Evolutionary conservation across 2,797 vertebrate genomes (phyloP), one percentile per base, ranked within the genome.

Genomic region (Xerus rutilus): DNA sequence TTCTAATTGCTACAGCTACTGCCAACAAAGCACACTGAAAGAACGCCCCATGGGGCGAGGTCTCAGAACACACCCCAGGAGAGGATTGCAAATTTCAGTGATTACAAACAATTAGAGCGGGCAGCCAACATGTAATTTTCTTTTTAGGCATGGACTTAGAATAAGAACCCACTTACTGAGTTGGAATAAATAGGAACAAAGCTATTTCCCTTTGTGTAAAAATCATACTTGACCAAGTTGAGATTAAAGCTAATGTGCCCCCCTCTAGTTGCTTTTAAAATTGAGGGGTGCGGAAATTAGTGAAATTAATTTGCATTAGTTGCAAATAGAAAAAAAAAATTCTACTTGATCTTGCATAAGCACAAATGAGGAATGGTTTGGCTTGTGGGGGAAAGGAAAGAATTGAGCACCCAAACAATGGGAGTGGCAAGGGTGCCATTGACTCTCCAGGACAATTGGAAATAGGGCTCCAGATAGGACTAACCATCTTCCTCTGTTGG

Each of bases 51-150:
- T 72, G 70, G 91, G 77, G 96, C 93, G 94, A 96, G 97, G 97
- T 97, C 96, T 97, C 77, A 76, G 97, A 98, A 86, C 94, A 96
- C 94, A 93, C 97, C 96, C 94, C 96, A 97, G 97, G 97, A 96
- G 13, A 72, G 91, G 94, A 95, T 28, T 96, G 96, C 96, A 97
- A 97, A 98, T 98, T 95, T 97, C 96, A 96, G 96, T 97, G 97
- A 98, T 98, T 97, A 97, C 95, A 97, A 97, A 97, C 95, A 97
- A 98, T 97, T 97, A 98, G 94, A 97, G 93, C 17, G 43, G 93
- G 95, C 96, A 86, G 94, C 95, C 97, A 98, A 98, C 96, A 92
- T 97, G 96, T 95, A 96, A 98, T 98, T 97, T 97, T 97, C 97
- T 93, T 97, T 96, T 97, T 96, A 97, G 96, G 90, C 97, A 97